Evolutionary conservation across 2,888 invertebrate genomes (phyloP), one percentile per base, ranked within the genome.

Genomic region (Watsonalla binaria): DNA sequence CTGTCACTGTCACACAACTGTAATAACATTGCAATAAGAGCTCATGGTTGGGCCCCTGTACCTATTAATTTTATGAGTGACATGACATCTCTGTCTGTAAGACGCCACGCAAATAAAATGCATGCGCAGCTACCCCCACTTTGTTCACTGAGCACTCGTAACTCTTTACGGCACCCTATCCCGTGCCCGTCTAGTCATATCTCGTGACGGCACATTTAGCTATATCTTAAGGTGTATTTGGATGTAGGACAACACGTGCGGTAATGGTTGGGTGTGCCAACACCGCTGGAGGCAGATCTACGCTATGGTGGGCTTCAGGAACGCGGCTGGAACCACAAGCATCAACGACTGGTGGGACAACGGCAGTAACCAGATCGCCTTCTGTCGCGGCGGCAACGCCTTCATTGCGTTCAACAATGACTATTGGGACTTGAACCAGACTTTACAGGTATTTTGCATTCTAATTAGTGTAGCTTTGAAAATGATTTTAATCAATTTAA

Each of bases 221-320:
- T 24, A 2, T 24, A 4, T 24, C 1, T 24, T 2, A 1, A 24
- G 24, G 2, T 24, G 37, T 37, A 7, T 37, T 8, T 52, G 37
- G 54, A 24, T 54, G 50, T 51, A 90, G 90, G 90, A 90, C 52
- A 66, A 63, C 0, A 63, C 81, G 0, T 95, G 95, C 69, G 91
- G 91, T 0, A 92, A 92, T 62, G 94, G 94, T 6, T 95, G 95
- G 94, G 81, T 95, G 0, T 96, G 95, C 70, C 96, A 96, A 79
- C 95, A 96, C 77, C 91, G 96, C 1, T 96, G 96, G 96, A 82
- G 93, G 0, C 93, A 94, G 74, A 94, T 96, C 64, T 93, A 87
- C 80, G 92, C 92, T 58, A 96, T 96, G 95, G 94, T 94, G 0
- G 90, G 74, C 0, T 96, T 96, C 77, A 92, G 94, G 56, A 95